Evolutionary conservation across 2,797 vertebrate genomes (phyloP).

Genomic region (Nyctibius grandis): DNA sequence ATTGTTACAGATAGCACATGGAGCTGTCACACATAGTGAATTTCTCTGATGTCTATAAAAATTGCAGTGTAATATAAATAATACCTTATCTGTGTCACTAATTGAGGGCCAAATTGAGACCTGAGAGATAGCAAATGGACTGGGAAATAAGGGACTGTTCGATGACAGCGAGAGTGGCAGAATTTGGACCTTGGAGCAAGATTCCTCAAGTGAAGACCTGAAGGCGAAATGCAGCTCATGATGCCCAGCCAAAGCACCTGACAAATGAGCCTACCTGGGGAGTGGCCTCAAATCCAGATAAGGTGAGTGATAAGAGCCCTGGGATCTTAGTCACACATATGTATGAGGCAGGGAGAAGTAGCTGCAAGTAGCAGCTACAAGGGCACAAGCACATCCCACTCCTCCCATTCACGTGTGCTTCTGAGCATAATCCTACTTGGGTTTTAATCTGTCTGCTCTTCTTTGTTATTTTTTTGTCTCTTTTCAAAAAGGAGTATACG

Average conservation of each 20-base stretch:
- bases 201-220: conserved; percentile 12
- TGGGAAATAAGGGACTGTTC: conserved; percentile 3
- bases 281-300: not conserved
- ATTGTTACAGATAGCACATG: not conserved
- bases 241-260: not conserved
- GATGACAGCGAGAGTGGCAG: not conserved
- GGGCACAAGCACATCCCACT: not conserved
- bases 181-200: conserved; percentile 24
- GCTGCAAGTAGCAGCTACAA: not conserved
- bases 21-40: not conserved
- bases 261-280: not conserved
- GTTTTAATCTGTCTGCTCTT: not conserved
- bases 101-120: not conserved
- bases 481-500: not conserved
- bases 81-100: not conserved
- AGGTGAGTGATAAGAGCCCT: not conserved
- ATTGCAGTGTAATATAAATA: not conserved
- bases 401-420: not conserved
- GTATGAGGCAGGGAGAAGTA: not conserved
- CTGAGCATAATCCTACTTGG: not conserved
- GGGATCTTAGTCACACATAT: not conserved
- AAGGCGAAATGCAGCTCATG: not conserved
- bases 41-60: conserved; percentile 14
- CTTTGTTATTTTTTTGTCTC: not conserved
- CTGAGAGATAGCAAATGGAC: not conserved